Base-by-base conservation (phyloP, 2,888 invertebrate species). In the Spodoptera picta region DNA sequence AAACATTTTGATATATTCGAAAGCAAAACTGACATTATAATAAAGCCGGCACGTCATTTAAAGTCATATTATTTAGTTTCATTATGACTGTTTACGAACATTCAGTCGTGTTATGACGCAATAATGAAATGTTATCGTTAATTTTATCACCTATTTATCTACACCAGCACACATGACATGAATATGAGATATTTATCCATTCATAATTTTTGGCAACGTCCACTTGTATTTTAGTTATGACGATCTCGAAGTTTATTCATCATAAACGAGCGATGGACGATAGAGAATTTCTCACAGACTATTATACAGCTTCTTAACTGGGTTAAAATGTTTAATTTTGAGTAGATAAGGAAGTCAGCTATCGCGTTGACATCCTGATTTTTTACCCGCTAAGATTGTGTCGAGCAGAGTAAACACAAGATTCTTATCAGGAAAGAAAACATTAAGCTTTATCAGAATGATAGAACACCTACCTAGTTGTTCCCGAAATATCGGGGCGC, bases 331-430 rank as follows among this genome's bases (percentile, higher is more conserved):
- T 77, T 77, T 70, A 70, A 72, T 65, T 73, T 73, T 0, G 56
- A 46, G 52, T 70, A 82, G 87, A 87, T 85, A 87, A 85, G 76
- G 73, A 66, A 66, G 69, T 58, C 70, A 65, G 60, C 86, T 92
- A 90, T 91, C 91, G 77, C 69, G 68, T 67, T 79, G 84, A 88
- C 90, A 91, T 92, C 90, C 92, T 90, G 88, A 90, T 90, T 90
- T 90, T 89, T 90, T 87, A 86, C 83, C 52, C 80, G 79, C 85
- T 86, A 75, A 87, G 89, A 89, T 90, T 89, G 88, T 85, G 87
- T 89, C 77, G 84, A 77, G 81, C 81, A 82, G 65, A 87, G 86
- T 89, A 90, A 92, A 92, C 90, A 92, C 59, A 65, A 81, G 77
- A 83, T 83, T 81, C 82, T 91, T 93, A 92, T 92, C 92, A 83